These are phyloP conservation scores for Scalopus aquaticus DNA, from an alignment of 2,113 vertebrate species.

Conservation along the genomic window DNA sequence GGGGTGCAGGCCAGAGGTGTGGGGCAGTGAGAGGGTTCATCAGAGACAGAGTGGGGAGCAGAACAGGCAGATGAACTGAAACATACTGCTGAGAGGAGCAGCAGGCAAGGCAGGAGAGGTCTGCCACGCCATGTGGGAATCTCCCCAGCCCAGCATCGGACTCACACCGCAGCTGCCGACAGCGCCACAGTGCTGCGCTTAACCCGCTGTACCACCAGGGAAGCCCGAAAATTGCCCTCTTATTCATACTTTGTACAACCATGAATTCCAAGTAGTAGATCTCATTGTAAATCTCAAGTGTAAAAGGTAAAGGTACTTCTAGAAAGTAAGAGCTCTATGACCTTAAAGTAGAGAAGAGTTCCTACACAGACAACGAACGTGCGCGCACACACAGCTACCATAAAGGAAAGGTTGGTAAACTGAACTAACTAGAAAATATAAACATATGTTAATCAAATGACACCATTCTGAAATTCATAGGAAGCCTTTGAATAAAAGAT, in stretches of 20 bases:
- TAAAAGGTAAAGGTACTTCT: slow-evolving; percentile 22
- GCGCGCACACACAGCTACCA: not conserved
- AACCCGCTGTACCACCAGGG: too few species aligned
- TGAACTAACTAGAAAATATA: not conserved
- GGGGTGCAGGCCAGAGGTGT: too few species aligned
- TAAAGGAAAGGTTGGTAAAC: slow-evolving; percentile 4
- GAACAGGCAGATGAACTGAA: too few species aligned
- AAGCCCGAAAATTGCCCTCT: not conserved
- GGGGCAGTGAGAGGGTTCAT: too few species aligned
- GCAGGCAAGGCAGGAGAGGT: too few species aligned
- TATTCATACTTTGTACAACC: not conserved
- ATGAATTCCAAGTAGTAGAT: not conserved
- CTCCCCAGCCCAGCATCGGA: too few species aligned
- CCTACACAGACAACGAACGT: not conserved
- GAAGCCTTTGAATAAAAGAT: slow-evolving; percentile 7
- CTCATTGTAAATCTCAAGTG: not conserved
- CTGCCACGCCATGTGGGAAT: too few species aligned
- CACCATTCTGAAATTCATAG: not conserved
- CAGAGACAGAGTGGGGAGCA: too few species aligned
- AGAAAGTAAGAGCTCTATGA: not conserved
- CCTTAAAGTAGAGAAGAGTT: not conserved
- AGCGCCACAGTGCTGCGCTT: too few species aligned
- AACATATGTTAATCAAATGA: not conserved
- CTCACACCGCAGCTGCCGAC: too few species aligned
- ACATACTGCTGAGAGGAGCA: too few species aligned